Evolutionary conservation across 2,113 vertebrate species (phyloP).

Genomic region (Pipa parva): DNA sequence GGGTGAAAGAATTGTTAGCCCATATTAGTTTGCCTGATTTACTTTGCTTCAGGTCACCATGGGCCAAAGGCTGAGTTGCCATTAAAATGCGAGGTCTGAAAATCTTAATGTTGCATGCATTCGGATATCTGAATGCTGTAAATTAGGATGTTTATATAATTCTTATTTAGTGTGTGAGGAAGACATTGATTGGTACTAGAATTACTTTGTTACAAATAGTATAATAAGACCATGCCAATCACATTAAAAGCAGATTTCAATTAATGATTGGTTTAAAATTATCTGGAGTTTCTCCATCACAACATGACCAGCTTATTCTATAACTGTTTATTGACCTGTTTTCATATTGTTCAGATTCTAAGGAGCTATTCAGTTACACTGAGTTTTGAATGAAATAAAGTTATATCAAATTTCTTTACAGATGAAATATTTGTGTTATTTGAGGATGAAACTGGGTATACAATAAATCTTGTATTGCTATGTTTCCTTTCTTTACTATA

Average conservation of each 20-base stretch:
- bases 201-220: slow-evolving; percentile 42
- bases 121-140: slow-evolving; percentile 52
- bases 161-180: slow-evolving; percentile 48
- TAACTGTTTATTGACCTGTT: no score
- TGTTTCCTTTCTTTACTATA: no score
- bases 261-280: slow-evolving; percentile 53
- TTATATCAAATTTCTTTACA: no score
- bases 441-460: background rate
- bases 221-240: slow-evolving; percentile 52
- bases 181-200: slow-evolving; percentile 32
- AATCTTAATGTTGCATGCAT: slow-evolving; percentile 58
- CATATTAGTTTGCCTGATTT: slow-evolving; percentile 72
- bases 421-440: no score
- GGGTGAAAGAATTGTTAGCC: slow-evolving; percentile 67
- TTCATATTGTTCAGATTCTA: no score
- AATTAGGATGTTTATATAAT: slow-evolving; percentile 53
- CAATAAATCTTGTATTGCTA: background rate
- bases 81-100: slow-evolving; percentile 63
- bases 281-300: background rate
- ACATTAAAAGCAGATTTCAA: slow-evolving; percentile 50
- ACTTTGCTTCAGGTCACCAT: slow-evolving; percentile 65
- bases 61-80: slow-evolving; percentile 60
- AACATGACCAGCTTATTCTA: background rate
- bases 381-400: no score
- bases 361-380: no score